phyloP scores from a whole-genome alignment of 2,113 vertebrate genomes.

The Channa argus region DNA sequence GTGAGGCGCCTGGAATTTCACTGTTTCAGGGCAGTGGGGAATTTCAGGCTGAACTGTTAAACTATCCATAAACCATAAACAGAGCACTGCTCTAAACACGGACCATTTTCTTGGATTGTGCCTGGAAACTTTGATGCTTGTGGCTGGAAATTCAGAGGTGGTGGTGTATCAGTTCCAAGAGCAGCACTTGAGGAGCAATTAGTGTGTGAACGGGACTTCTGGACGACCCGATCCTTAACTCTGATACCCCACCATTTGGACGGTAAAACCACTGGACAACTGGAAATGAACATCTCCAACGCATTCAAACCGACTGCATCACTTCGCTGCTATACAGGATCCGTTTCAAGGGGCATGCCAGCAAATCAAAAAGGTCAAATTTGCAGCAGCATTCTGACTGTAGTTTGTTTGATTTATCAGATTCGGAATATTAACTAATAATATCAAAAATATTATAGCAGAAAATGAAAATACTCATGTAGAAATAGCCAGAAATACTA shows the following conservation, averaged over 20 bases:
- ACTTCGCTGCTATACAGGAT: not conserved
- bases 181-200: slow-evolving; percentile 30
- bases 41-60: slow-evolving; percentile 56
- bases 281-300: slow-evolving; percentile 11
- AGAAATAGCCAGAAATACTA: too few species aligned
- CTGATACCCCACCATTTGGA: slow-evolving; percentile 16
- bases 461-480: too few species aligned
- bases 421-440: too few species aligned
- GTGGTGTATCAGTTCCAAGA: slow-evolving; percentile 45
- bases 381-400: too few species aligned
- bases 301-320: slow-evolving; percentile 2
- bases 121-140: slow-evolving; percentile 72
- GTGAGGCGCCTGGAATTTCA: slow-evolving; percentile 49
- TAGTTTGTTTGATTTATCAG: too few species aligned
- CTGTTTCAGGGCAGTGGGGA: slow-evolving; percentile 23
- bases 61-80: slow-evolving; percentile 67
- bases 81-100: slow-evolving; percentile 53
- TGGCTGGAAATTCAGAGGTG: slow-evolving; percentile 60
- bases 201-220: slow-evolving; percentile 46
- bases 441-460: too few species aligned
- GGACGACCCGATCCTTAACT: slow-evolving; percentile 32
- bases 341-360: not conserved
- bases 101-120: slow-evolving; percentile 54
- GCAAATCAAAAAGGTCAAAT: too few species aligned
- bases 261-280: not conserved